A percentile compares a stretch with the other conserved stretches of the same genome.
Evolutionary conservation across 2,888 invertebrate species (phyloP).

Genomic region (Erpobdella octoculata): DNA sequence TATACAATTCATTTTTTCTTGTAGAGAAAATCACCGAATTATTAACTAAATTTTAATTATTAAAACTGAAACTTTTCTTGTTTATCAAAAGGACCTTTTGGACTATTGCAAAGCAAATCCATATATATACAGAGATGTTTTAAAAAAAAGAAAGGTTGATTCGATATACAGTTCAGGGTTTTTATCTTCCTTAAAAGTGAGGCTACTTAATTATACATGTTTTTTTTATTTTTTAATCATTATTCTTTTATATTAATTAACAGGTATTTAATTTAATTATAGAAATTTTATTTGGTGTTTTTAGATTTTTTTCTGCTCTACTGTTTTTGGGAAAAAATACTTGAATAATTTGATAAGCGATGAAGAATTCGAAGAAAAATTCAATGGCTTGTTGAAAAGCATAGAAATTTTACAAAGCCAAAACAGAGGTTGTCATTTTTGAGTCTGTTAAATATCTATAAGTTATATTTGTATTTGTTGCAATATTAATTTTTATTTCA

Average conservation of each 20-base stretch:
- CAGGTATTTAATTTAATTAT: background rate
- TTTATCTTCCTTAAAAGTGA: background rate
- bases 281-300: background rate
- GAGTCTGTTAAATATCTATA: background rate
- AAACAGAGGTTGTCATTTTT: background rate
- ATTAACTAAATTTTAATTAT: no score
- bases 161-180: conserved; percentile 3
- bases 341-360: background rate
- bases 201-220: background rate
- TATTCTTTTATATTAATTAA: background rate
- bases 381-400: background rate
- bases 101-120: conserved; percentile 10
- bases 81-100: background rate
- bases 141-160: conserved; percentile 13
- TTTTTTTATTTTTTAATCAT: background rate
- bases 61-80: background rate
- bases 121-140: conserved; percentile 6
- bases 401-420: background rate
- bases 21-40: background rate
- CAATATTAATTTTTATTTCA: background rate
- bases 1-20: background rate
- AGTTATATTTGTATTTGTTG: background rate
- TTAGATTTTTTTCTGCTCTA: background rate
- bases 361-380: conserved; percentile 10
- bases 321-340: background rate